Base-by-base conservation (phyloP, 2,797 vertebrate genomes). In the Tauraco hartlaubi region DNA sequence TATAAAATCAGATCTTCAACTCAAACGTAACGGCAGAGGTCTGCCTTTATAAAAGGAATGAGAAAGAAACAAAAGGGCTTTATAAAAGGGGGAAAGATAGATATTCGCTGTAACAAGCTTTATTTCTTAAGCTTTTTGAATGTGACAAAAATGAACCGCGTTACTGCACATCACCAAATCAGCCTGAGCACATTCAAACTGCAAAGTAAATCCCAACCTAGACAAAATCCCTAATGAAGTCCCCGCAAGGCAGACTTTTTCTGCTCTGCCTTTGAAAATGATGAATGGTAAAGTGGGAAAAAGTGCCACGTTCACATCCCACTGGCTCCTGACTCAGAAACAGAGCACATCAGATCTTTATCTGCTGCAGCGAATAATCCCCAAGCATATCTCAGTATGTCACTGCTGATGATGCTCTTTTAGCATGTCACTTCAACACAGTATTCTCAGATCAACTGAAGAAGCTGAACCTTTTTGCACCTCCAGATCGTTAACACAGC, bases 181-280 rank as follows among this genome's bases (percentile, higher is more conserved):
- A 72, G 58, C 72, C 78, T 23, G 25, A 91, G 68, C n/a, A 51
- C 72, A 64, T 80, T 74, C 72, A 85, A 87, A 83, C 56, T 39
- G 81, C 91, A 93, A 89, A 92, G 89, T 48, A 91, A 88, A 94
- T 48, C 75, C 67, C 86, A 92, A 37, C 41, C 28, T 56, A 89
- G 78, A 75, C 92, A 93, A 96, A 96, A 93, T 46, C 52, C 59
- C 86, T 94, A 95, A 93, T 56, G 75, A 96, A 93, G 84, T 77
- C 81, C 88, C 88, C 3, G 0, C 78, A 80, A 94, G 89, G 86
- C 61, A 91, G 84, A 76, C 43, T 74, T 87, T 39, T 93, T 90
- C 73, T 87, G 41, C 56, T 87, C 75, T 51, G n/a, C 39, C 91
- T 96, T 93, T 94, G 92, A 96, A 96, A 95, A 94, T 56, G 55